These are phyloP conservation scores for Orientallactaga sibirica DNA, from an alignment of 2,797 vertebrate species.

Conservation along the genomic window DNA sequence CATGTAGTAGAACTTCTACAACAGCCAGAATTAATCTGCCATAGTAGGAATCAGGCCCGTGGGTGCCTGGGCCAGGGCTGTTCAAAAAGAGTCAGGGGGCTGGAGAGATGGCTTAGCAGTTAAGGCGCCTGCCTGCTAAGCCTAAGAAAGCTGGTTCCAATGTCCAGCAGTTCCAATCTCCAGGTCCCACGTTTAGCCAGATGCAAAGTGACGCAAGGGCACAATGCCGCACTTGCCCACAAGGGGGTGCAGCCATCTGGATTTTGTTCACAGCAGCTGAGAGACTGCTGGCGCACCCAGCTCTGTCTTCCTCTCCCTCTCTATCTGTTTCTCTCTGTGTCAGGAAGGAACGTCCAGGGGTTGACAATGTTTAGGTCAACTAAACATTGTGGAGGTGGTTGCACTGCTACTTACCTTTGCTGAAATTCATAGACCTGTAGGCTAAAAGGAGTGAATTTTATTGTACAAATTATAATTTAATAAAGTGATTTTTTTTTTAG, in stretches of 20 bases:
- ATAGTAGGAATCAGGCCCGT: background rate
- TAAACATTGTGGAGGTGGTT: background rate
- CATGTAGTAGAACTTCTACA: slow-evolving; percentile 13
- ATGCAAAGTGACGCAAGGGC: too few species aligned
- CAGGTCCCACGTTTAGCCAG: too few species aligned
- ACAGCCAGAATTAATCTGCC: background rate
- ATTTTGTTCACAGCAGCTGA: too few species aligned
- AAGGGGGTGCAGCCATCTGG: too few species aligned
- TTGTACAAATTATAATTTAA: background rate
- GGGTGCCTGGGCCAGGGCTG: background rate
- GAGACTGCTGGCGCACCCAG: too few species aligned
- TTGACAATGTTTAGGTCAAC: background rate
- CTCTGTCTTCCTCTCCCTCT: too few species aligned
- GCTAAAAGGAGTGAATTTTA: background rate
- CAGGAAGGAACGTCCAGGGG: background rate
- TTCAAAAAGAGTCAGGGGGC: background rate
- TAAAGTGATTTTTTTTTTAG: background rate
- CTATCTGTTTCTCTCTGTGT: too few species aligned
- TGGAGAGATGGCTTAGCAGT: too few species aligned
- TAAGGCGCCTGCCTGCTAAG: too few species aligned
- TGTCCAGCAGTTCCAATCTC: too few species aligned
- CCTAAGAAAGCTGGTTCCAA: too few species aligned
- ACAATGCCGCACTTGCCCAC: too few species aligned
- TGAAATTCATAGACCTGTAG: background rate
- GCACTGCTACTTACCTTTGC: background rate